phyloP scores from a whole-genome alignment of 2,113 vertebrate genomes.

The Psettodes erumei region DNA sequence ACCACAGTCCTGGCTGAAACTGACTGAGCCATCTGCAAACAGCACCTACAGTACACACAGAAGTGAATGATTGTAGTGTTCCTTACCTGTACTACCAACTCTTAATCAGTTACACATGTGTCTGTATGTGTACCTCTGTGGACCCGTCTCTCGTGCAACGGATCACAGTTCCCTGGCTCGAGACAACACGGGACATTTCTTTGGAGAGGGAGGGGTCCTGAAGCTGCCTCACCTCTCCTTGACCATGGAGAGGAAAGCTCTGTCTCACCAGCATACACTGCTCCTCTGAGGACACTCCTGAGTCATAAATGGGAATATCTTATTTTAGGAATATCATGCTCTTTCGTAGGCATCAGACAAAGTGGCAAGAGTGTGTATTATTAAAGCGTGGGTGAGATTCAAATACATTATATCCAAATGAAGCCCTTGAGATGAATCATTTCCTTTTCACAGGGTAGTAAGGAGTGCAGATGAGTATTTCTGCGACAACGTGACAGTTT shows the following conservation, averaged over 20 bases:
- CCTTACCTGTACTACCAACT: background rate
- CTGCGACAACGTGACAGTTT: background rate
- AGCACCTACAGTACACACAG: slow-evolving; percentile 84
- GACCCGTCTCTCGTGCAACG: slow-evolving; percentile 88
- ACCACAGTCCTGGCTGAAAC: slow-evolving; percentile 86
- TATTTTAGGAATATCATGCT: background rate
- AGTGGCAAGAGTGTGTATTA: background rate
- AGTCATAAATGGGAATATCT: background rate
- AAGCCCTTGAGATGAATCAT: background rate
- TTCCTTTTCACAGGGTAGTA: background rate
- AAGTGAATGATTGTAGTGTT: background rate
- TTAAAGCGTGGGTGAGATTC: background rate
- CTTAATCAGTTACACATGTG: fast-evolving
- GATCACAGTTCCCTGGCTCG: slow-evolving; percentile 88
- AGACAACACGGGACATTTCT: slow-evolving; percentile 88
- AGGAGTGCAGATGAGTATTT: background rate
- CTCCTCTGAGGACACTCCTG: slow-evolving; percentile 47
- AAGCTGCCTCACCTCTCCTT: slow-evolving; percentile 29
- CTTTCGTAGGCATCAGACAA: background rate
- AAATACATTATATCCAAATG: background rate
- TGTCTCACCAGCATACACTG: slow-evolving; percentile 85
- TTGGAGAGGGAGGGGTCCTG: slow-evolving; percentile 68
- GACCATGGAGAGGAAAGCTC: slow-evolving; percentile 80
- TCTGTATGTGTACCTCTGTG: slow-evolving; percentile 83
- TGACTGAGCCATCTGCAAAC: slow-evolving; percentile 90